Evolutionary conservation across 2,113 vertebrate genomes (phyloP), one percentile per base, ranked within the genome.

Genomic region (Channa argus): DNA sequence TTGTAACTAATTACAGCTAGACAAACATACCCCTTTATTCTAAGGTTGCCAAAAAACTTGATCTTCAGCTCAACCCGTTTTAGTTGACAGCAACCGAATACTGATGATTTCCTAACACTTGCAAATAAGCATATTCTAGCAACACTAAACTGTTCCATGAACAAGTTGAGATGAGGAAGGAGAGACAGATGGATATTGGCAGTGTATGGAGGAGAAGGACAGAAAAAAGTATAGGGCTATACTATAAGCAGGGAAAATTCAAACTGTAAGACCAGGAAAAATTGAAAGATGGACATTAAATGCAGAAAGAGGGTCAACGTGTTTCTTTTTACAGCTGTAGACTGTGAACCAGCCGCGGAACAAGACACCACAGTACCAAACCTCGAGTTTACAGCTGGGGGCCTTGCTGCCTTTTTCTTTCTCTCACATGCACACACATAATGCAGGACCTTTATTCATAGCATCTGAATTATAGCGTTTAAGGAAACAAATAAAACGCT

Each of bases 401-500:
- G 68, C 63, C 49, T 67, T 55, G 70, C 63, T 11, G 2, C 50
- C 41, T 50, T 1, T 41, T 33, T 41, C 43, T 11, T 55, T 69
- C 5, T 10, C 47, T 34, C 33, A 2, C 46, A 61, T 37, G 74
- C 14, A 74, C 58, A 69, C 58, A 69, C 59, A 74, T 53, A 69
- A 74, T 5, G 1, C 56, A 41, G 39, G 13, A 56, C 63, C 71
- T 91, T 89, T 90, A 89, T 86, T 85, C 85, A 53, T 13, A 43
- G 83, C 69, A 54, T 58, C 60, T 53, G 46, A 85, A 87, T 86
- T 86, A 75, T 63, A 86, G 84, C 83, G 49, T 85, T 90, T 86
- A 79, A 82, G 14, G 47, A 79, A 85, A 84, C 71, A 79, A 86
- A 85, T 87, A 83, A 85, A 88, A 86, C 58, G 70, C 68, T 78